A percentile compares a stretch with the other conserved stretches of the same genome.
Conservation (phyloP, 1,140 invertebrate species). For the Drosophila virilis region DNA sequence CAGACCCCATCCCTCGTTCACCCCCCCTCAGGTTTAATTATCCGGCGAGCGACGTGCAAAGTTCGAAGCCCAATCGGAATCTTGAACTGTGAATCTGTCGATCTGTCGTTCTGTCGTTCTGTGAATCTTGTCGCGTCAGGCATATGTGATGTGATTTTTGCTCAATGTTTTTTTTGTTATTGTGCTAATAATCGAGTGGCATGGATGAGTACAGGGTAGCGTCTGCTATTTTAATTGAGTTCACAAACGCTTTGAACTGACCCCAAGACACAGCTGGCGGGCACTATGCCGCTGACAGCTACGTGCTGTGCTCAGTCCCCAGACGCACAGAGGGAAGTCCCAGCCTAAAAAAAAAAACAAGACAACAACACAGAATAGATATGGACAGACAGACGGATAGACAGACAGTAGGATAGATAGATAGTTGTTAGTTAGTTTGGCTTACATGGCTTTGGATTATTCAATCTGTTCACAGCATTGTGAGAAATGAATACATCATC, state of each 20-base stretch:
- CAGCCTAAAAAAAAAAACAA: neutral
- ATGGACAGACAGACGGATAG: neutral
- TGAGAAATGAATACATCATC: slow-evolving; percentile 80
- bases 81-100: slow-evolving; percentile 8
- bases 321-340: slow-evolving; percentile 2
- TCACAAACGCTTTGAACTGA: slow-evolving; percentile 67
- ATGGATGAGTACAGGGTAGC: slow-evolving; percentile 20
- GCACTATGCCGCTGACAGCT: slow-evolving; percentile 67
- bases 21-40: slow-evolving; percentile 80
- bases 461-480: slow-evolving; percentile 69
- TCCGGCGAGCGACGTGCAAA: slow-evolving; percentile 46
- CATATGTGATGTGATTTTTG: slow-evolving; percentile 58
- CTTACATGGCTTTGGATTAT: slow-evolving; percentile 58
- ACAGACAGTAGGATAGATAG: neutral
- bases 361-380: slow-evolving; percentile 5
- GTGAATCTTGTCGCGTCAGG: slow-evolving; percentile 1
- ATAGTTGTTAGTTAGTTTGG: slow-evolving; percentile 23
- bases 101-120: no score
- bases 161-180: neutral
- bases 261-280: slow-evolving; percentile 56
- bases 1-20: no score
- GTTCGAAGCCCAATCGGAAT: slow-evolving; percentile 59
- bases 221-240: slow-evolving; percentile 81
- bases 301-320: slow-evolving; percentile 55
- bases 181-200: slow-evolving; percentile 4